Base-by-base conservation (phyloP, 2,888 invertebrate genomes). In the Rotaria socialis region DNA sequence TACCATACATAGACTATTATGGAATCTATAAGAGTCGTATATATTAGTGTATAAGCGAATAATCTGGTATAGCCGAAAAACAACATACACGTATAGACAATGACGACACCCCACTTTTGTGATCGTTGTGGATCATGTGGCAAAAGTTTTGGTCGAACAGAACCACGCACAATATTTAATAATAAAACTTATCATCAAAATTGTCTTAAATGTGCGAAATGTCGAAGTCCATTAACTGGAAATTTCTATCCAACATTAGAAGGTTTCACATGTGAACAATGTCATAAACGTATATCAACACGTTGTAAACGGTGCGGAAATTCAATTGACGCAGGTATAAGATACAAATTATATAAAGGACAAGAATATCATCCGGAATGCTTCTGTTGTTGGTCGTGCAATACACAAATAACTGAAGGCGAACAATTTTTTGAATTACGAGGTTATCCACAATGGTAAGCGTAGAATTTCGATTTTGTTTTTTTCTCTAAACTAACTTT, bases 151-250 rank as follows among this genome's bases (percentile, higher is more conserved):
- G 50, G 52, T 27, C 52, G 84, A 52, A 84, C 55, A 55, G 84
- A 84, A 41, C 10, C 35, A 41, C 52, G 84, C 4, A 84, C 84
- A 24, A 56, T 84, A 3, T 84, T 84, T 27, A 84, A 55, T 35
- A 41, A 41, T 84, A 84, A 84, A 84, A 52, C 52, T 43, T 84
- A 84, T 41, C 84, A 84, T 84, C 84, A 84, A 84, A 84, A 84
- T 22, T 84, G 84, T 84, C 55, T 84, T 19, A 41, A 43, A 55
- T 84, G 84, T 56, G 50, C 56, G 14, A 84, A 52, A 52, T 84
- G 84, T 55, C 50, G 47, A 55, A 35, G 35, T 35, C 84, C 84
- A 35, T 11, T 84, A 55, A 56, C n/a, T 22, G 84, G 84, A 22
- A 41, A 41, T 22, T 84, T 84, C 27, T 84, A 84, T 84, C 84